Base-by-base conservation (phyloP, 1,140 invertebrate species). In the Tachypleus tridentatus region DNA sequence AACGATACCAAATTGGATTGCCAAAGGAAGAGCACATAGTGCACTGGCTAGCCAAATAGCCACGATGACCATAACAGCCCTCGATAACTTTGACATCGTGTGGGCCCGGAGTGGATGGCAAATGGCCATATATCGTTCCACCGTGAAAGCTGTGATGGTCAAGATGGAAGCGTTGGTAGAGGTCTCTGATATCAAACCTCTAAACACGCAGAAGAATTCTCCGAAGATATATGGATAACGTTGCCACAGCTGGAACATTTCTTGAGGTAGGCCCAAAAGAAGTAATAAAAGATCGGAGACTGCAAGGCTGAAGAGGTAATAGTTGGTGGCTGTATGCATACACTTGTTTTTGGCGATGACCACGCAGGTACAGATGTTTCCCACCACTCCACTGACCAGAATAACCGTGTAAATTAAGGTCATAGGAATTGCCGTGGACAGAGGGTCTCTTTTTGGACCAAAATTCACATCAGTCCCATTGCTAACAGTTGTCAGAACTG, bases 101-200 rank as follows among this genome's bases (percentile, higher is more conserved):
- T 80, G 78, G 4, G 77, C 73, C 64, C 73, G 69, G 69, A 96
- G 87, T 0, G 93, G 93, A 75, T 93, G 87, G 76, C 92, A 95
- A 69, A 97, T 95, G 9, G 92, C 93, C 47, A 97, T 83, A 76
- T 97, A 98, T 62, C 94, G 78, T 76, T 98, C 94, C 4, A 95
- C 84, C 0, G 94, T 97, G 77, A 98, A 98, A 4, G 91, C 89
- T 0, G 89, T 91, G 58, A 94, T 94, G 7, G 89, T 93, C 58
- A 97, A 79, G 0, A 97, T 88, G 1, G 93, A 94, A 0, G 93
- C 93, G 75, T 96, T 93, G 4, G 91, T 89, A 0, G 91, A 93
- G 3, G 88, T 91, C 75, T 97, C 93, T 0, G 89, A 86, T 1
- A 89, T 82, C 56, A 93, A 80, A 1, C 89, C 88, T 64, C 90